Percentiles rank a stretch among this genome's conserved stretches.
Evolutionary conservation across 1,140 invertebrate genomes (phyloP).

Genomic region (Heterodera schachtii): DNA sequence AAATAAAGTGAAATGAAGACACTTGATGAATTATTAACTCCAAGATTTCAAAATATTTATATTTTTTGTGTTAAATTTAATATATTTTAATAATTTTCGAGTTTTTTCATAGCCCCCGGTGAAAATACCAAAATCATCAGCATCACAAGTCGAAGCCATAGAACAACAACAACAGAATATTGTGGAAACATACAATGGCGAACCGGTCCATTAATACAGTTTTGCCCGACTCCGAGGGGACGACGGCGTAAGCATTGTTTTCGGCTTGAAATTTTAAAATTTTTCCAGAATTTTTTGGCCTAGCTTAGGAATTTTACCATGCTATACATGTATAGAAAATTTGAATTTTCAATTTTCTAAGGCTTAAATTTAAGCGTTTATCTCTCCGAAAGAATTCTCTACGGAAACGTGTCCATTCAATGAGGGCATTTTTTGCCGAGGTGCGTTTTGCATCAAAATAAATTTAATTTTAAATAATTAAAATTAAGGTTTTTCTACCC

Average conservation of each 20-base stretch:
- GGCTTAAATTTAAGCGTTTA: background rate
- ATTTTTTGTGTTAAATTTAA: no score
- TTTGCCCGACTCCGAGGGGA: no score
- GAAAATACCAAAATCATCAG: background rate
- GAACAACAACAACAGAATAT: background rate
- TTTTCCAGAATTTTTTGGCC: background rate
- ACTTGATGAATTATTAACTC: no score
- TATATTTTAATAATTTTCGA: no score
- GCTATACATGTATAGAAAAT: no score
- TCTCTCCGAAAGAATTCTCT: background rate
- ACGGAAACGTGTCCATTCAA: slow-evolving; percentile 12
- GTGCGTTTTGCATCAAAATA: no score
- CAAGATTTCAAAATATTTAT: no score
- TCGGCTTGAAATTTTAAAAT: no score
- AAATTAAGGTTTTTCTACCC: slow-evolving; percentile 75
- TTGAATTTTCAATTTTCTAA: background rate
- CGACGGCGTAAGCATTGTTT: background rate
- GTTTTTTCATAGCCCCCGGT: no score
- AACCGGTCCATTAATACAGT: slow-evolving; percentile 26
- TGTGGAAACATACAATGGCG: slow-evolving; percentile 27
- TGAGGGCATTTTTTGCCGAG: slow-evolving; percentile 15
- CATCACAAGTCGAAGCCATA: no score
- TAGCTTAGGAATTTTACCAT: background rate
- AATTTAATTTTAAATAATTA: slow-evolving; percentile 7
- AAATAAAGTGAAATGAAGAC: no score